Conservation (phyloP, 2,888 invertebrate species). For the Cyclophora punctaria region DNA sequence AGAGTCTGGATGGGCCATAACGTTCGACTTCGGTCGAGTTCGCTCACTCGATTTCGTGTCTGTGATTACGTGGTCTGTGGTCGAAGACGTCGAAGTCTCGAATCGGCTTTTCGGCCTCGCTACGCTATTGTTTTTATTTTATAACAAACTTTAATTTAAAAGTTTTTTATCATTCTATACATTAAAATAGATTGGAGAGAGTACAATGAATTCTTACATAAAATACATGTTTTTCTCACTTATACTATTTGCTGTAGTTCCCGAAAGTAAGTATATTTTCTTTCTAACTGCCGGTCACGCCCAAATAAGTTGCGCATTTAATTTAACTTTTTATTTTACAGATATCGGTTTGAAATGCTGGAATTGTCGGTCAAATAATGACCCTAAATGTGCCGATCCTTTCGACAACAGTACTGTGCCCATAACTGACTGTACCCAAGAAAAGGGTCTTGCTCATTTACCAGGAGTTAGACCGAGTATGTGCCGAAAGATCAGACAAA, state of each 20-base stretch:
- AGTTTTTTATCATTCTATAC: not conserved
- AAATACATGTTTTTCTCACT: not conserved
- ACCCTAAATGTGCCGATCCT: slow-evolving; percentile 93
- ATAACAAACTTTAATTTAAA: no score
- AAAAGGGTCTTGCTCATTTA: slow-evolving; percentile 77
- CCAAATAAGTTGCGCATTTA: slow-evolving; percentile 21
- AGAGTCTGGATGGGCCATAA: no score
- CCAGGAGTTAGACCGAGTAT: slow-evolving; percentile 84
- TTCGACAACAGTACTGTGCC: slow-evolving; percentile 93
- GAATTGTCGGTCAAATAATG: slow-evolving; percentile 91
- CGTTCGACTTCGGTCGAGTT: no score
- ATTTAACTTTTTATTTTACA: slow-evolving; percentile 38
- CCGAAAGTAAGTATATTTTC: not conserved
- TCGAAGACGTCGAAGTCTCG: no score
- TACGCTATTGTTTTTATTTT: no score
- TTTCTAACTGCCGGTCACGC: slow-evolving; percentile 36
- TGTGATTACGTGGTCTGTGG: no score
- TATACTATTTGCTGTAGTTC: not conserved
- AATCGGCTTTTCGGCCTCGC: no score
- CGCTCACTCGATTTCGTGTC: no score
- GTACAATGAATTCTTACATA: not conserved
- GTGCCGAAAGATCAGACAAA: slow-evolving; percentile 94
- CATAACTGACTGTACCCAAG: slow-evolving; percentile 85
- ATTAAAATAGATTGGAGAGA: not conserved
- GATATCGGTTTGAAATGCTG: slow-evolving; percentile 88